Evolutionary conservation across 2,113 vertebrate genomes (phyloP).

Genomic region (Ammodytes marinus): DNA sequence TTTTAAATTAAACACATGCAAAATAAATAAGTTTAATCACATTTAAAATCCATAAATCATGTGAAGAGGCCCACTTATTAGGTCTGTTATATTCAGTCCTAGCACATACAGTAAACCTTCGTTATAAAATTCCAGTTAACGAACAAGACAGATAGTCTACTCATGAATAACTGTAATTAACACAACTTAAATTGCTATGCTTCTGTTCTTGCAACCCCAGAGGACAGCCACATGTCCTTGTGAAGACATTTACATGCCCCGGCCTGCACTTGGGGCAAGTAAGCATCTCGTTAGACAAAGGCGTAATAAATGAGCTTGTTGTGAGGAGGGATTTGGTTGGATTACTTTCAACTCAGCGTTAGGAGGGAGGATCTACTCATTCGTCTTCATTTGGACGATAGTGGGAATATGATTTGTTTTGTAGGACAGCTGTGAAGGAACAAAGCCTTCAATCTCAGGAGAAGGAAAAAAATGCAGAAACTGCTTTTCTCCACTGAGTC

Average conservation of each 20-base stretch:
- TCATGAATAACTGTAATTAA: constrained; percentile 67
- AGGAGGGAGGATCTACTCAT: constrained; percentile 54
- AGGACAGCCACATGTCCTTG: constrained; percentile 65
- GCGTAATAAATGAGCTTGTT: constrained; percentile 71
- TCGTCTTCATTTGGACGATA: constrained; percentile 61
- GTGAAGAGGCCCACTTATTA: not conserved
- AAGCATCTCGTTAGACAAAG: constrained; percentile 71
- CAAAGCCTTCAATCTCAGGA: constrained; percentile 49
- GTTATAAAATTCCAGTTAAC: constrained; percentile 5
- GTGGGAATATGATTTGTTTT: constrained; percentile 56
- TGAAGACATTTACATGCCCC: constrained; percentile 69
- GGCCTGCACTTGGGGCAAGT: constrained; percentile 60
- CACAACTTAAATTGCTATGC: constrained; percentile 45
- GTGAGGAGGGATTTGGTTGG: constrained; percentile 71
- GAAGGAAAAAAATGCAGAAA: constrained; percentile 22
- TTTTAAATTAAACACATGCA: not conserved
- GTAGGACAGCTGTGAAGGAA: constrained; percentile 53
- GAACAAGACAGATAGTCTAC: constrained; percentile 12
- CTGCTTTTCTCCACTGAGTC: constrained; percentile 38
- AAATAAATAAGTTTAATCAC: not conserved
- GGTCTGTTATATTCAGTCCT: not conserved
- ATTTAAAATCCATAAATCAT: not conserved
- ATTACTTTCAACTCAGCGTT: constrained; percentile 73
- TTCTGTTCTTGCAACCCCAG: constrained; percentile 51
- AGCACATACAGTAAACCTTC: not conserved